Evolutionary conservation across 2,888 invertebrate genomes (phyloP).

Genomic region (Hanleya hanleyi): DNA sequence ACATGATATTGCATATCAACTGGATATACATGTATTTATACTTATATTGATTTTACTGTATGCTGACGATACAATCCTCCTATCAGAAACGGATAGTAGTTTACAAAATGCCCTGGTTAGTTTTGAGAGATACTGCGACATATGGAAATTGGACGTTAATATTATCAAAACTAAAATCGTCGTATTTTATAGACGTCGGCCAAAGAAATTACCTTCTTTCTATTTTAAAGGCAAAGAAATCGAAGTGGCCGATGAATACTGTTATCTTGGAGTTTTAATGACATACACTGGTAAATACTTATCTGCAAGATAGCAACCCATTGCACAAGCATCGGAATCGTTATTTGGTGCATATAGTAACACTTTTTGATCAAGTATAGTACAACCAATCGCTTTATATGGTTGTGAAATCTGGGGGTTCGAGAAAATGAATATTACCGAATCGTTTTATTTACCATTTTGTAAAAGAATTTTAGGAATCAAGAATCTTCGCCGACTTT

Average conservation of each 20-base stretch:
- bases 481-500: not conserved
- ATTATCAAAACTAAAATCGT: constrained; percentile 16
- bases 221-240: not conserved
- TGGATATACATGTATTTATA: not conserved
- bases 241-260: constrained; percentile 19
- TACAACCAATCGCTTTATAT: not conserved
- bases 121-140: constrained; percentile 10
- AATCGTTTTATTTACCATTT: not conserved
- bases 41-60: constrained; percentile 8
- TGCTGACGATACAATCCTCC: constrained; percentile 10
- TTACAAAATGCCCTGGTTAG: constrained; percentile 12
- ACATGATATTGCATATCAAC: no score
- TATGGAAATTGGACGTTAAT: constrained; percentile 17
- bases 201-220: constrained; percentile 8
- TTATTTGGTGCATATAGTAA: not conserved
- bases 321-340: not conserved
- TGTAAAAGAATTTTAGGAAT: not conserved
- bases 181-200: constrained; percentile 14
- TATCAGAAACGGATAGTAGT: not conserved
- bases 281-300: constrained; percentile 20
- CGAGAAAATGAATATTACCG: not conserved
- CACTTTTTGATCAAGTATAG: not conserved
- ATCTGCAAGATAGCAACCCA: not conserved
- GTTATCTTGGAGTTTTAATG: constrained; percentile 22
- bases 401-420: not conserved